phyloP scores from a whole-genome alignment of 2,888 invertebrate genomes.

The Julus scanicus region DNA sequence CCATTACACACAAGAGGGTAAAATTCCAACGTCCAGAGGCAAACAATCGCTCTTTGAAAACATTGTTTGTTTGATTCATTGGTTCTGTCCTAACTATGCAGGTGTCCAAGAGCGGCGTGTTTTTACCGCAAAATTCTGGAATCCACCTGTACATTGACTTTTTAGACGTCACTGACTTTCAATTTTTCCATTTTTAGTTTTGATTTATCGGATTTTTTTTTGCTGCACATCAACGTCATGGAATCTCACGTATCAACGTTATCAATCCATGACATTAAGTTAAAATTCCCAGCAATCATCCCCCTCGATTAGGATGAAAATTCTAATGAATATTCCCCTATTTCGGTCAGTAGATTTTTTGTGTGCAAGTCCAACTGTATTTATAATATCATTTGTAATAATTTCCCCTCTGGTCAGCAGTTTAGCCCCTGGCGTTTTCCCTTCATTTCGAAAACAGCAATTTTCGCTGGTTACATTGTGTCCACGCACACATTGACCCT shows the following conservation, averaged over 20 bases:
- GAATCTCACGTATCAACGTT: background rate
- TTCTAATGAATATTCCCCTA: background rate
- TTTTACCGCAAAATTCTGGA: background rate
- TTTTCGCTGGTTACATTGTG: background rate
- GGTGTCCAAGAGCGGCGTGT: background rate
- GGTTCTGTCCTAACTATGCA: too few species aligned
- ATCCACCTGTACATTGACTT: background rate
- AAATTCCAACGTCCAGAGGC: too few species aligned
- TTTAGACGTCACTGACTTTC: background rate
- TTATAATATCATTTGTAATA: background rate
- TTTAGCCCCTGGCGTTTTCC: background rate
- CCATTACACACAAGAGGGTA: too few species aligned
- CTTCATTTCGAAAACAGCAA: background rate
- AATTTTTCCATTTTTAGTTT: background rate
- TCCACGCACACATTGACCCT: constrained; percentile 10
- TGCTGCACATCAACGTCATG: constrained; percentile 14
- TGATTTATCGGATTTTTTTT: background rate
- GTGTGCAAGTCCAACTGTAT: background rate
- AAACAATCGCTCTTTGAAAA: too few species aligned
- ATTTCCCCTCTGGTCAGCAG: background rate
- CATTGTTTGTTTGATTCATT: too few species aligned
- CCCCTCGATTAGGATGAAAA: background rate
- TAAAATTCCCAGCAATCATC: background rate
- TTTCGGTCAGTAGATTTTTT: background rate
- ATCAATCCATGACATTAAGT: background rate